phyloP scores from a whole-genome alignment of 2,888 invertebrate genomes.

The Pristionchus maxplancki region DNA sequence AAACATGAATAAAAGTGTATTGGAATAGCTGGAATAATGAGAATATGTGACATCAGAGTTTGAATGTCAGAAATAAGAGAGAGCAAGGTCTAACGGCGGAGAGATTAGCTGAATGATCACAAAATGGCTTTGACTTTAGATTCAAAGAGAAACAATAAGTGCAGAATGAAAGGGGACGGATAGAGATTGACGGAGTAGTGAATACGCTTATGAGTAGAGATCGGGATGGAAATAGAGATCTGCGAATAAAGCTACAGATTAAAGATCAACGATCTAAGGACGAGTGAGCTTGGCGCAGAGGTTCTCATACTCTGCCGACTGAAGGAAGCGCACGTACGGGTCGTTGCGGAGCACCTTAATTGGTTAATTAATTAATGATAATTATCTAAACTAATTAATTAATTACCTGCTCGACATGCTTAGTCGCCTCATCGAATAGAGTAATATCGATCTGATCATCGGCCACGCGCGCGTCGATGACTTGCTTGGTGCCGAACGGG shows the following conservation, averaged over 20 bases:
- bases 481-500: conserved; percentile 75
- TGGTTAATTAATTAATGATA: background rate
- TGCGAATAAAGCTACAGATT: background rate
- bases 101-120: no score
- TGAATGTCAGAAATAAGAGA: background rate
- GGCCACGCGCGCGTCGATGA: conserved; percentile 54
- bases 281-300: conserved; percentile 58
- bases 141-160: no score
- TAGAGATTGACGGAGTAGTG: background rate
- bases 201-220: background rate
- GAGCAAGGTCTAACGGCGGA: background rate
- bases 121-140: no score
- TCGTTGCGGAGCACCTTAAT: conserved; percentile 66
- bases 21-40: background rate
- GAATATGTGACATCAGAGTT: background rate
- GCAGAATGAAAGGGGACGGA: background rate
- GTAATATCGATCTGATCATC: conserved; percentile 73
- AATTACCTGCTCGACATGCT: conserved; percentile 74
- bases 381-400: background rate
- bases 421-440: conserved; percentile 75
- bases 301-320: conserved; percentile 68
- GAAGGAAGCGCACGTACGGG: conserved; percentile 76
- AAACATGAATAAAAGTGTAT: background rate
- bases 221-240: no score
- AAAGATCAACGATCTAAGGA: background rate